Evolutionary conservation across 2,888 invertebrate species (phyloP).

Genomic region (Cotesia congregata): DNA sequence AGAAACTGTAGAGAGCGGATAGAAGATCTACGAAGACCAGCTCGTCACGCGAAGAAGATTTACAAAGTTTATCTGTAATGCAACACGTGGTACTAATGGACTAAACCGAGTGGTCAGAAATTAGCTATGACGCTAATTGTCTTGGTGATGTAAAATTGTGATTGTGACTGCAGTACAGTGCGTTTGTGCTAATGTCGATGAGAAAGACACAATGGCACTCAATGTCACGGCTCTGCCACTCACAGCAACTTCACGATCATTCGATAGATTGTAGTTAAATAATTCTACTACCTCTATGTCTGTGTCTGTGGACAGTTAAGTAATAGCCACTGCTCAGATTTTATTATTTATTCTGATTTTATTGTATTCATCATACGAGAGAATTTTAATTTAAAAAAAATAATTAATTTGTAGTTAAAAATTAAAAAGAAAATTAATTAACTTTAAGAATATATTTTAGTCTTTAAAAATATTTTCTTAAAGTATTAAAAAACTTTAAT

Average conservation of each 20-base stretch:
- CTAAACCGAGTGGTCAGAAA: constrained; percentile 3
- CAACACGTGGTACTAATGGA: constrained; percentile 13
- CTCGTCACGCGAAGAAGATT: constrained; percentile 13
- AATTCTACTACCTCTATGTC: neutral
- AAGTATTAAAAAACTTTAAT: too few species aligned
- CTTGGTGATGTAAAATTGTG: constrained; percentile 13
- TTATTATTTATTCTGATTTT: too few species aligned
- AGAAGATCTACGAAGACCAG: neutral
- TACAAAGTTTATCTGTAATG: constrained; percentile 5
- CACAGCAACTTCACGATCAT: neutral
- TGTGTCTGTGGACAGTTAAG: neutral
- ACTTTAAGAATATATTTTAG: too few species aligned
- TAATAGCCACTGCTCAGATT: too few species aligned
- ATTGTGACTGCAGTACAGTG: neutral
- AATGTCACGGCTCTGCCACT: constrained; percentile 20
- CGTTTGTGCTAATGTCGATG: neutral
- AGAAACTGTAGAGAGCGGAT: too few species aligned
- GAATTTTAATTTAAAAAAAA: too few species aligned
- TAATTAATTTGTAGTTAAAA: too few species aligned
- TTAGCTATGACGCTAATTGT: constrained; percentile 22
- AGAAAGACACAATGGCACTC: neutral
- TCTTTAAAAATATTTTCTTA: too few species aligned
- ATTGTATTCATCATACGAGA: too few species aligned
- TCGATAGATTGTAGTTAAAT: constrained; percentile 11
- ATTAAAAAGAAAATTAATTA: too few species aligned